A percentile compares a stretch with the other conserved stretches of the same genome.
These are phyloP conservation scores for Leptinotarsa texana DNA, from an alignment of 1,140 invertebrate species.

Conservation along the genomic window DNA sequence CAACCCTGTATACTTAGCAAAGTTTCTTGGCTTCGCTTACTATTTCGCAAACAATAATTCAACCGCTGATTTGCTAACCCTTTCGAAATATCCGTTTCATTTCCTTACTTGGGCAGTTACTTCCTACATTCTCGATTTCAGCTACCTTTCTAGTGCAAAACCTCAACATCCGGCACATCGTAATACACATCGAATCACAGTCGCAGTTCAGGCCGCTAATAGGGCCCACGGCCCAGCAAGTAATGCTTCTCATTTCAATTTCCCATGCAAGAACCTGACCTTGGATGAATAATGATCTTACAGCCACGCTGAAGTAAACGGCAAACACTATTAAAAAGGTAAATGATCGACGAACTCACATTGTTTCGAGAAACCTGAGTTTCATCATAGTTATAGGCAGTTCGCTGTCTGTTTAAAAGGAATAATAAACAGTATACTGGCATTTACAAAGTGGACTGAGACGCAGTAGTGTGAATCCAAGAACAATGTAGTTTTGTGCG, in stretches of 20 bases:
- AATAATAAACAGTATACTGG: conserved; percentile 2
- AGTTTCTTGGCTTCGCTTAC: too few species aligned
- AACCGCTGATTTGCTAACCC: too few species aligned
- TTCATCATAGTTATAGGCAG: not conserved
- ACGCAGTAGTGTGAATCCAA: not conserved
- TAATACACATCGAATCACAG: not conserved
- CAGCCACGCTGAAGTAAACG: conserved; percentile 22
- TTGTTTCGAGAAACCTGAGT: not conserved
- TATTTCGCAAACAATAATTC: too few species aligned
- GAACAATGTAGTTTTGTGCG: conserved; percentile 1
- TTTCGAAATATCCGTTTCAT: too few species aligned
- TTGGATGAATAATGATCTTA: conserved; percentile 20
- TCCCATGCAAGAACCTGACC: conserved; percentile 26
- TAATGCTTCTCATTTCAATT: conserved; percentile 12
- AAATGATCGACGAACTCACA: conserved; percentile 8
- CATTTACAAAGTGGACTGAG: not conserved
- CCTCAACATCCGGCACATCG: not conserved
- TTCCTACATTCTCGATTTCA: too few species aligned
- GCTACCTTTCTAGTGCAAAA: not conserved
- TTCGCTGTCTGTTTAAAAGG: not conserved
- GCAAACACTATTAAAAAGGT: conserved; percentile 22
- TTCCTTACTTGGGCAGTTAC: too few species aligned
- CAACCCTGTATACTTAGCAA: too few species aligned
- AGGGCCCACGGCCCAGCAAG: not conserved
- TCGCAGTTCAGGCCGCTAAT: not conserved